Evolutionary conservation across 2,113 vertebrate genomes (phyloP), one percentile per base, ranked within the genome.

Genomic region (Rhinoderma darwinii): DNA sequence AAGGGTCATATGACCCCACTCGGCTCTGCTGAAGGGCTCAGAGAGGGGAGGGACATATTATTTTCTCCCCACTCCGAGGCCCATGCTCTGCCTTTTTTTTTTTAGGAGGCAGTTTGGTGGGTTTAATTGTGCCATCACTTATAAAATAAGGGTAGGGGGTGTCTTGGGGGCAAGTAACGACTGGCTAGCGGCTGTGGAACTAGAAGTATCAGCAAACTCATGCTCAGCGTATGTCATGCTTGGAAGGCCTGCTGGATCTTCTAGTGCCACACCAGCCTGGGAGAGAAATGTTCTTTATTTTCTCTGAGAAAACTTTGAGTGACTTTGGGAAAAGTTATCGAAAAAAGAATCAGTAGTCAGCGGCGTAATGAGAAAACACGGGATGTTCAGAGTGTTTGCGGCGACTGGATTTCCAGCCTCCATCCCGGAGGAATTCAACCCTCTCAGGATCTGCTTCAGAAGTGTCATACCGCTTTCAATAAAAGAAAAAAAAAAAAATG

Each of bases 401-500:
- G 35, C 25, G 37, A 30, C 35, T 47, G 30, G 32, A 61, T 59
- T 81, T 37, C 54, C 78, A 63, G 56, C 81, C 56, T 18, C 81
- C 41, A 43, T 35, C 47, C 50, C 32, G 22, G 35, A 74, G 82
- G 70, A 75, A 74, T 83, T 70, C 44, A 54, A 18, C 61, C 50
- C 70, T 73, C 51, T 2, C 37, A 43, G 83, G 83, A 75, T 84
- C 83, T 6, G 50, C 50, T 44, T 84, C 83, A 43, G 70, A 75
- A 73, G 66, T 39, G 83, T 84, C 83, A 54, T 15, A 41, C 83
- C 18, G 83, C 83, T 84, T 84, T 47, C 5, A 50, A 10, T 74
- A 84, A 37, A 27, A 73, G 50, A 68, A 63, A 81, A 81, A 82
- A 73, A 75, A 43, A 84, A 74, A 68, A 43, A 18, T 32, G 86